Percentiles rank a stretch among this genome's conserved stretches.
These are phyloP conservation scores for Dorcus hopei DNA, from an alignment of 2,888 invertebrate genomes.

Conservation along the genomic window DNA sequence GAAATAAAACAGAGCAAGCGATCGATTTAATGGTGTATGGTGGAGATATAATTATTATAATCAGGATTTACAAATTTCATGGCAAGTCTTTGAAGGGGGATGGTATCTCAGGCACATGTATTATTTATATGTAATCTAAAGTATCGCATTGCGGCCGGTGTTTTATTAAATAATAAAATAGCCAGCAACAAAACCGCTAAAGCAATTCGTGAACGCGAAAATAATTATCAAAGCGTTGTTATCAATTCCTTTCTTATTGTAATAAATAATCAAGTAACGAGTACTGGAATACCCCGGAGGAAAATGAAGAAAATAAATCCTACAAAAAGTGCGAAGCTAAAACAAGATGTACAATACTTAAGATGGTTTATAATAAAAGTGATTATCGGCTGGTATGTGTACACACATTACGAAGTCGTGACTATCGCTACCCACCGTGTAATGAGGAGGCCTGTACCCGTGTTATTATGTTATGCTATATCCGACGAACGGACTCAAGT, in stretches of 20 bases:
- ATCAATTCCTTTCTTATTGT: constrained; percentile 20
- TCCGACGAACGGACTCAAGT: constrained; percentile 19
- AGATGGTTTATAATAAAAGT: constrained; percentile 47
- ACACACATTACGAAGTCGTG: constrained; percentile 50
- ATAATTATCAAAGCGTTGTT: constrained; percentile 19
- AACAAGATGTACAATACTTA: constrained; percentile 46
- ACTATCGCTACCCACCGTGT: constrained; percentile 50
- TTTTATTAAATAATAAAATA: too few relatives aligned
- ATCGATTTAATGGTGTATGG: too few relatives aligned
- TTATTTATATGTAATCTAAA: too few relatives aligned
- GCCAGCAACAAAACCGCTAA: neutral
- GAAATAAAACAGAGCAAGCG: too few relatives aligned
- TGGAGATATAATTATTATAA: too few relatives aligned
- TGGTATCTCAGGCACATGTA: too few relatives aligned
- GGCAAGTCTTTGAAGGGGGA: too few relatives aligned
- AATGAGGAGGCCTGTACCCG: constrained; percentile 45
- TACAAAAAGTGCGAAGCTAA: constrained; percentile 42
- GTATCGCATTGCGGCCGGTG: too few relatives aligned
- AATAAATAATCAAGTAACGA: constrained; percentile 27
- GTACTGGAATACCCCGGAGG: constrained; percentile 19
- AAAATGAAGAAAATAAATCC: constrained; percentile 25
- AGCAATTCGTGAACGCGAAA: constrained; percentile 10
- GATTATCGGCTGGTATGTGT: constrained; percentile 48
- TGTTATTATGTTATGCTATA: constrained; percentile 30
- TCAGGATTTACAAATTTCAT: too few relatives aligned